Percentiles rank a stretch among this genome's conserved stretches.
phyloP scores from a whole-genome alignment of 2,888 invertebrate species.

The Oscheius myriophilus region DNA sequence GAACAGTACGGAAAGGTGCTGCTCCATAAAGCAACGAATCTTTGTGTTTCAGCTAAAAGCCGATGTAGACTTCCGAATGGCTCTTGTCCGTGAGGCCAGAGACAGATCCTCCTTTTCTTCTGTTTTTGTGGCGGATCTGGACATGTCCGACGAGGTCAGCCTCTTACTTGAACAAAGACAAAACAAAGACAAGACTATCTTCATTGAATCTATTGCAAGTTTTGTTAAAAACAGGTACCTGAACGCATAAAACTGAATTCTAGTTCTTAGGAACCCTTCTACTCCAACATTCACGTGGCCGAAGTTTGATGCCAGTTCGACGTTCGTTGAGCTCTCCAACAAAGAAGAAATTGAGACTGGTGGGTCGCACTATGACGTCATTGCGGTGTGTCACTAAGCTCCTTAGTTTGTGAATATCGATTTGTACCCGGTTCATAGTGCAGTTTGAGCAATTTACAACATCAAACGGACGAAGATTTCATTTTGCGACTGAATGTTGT shows the following conservation, averaged over 20 bases:
- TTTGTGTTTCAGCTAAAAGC: conserved; percentile 13
- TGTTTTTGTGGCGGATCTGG: conserved; percentile 6
- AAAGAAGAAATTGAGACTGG: not conserved
- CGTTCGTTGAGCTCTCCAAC: conserved; percentile 1
- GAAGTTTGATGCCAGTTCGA: not conserved
- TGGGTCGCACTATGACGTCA: not conserved
- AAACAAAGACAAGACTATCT: conserved; percentile 5
- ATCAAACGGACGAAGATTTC: too few species aligned
- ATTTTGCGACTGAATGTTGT: too few species aligned
- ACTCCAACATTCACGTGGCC: conserved; percentile 11
- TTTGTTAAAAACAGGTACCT: conserved; percentile 19
- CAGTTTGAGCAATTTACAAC: too few species aligned
- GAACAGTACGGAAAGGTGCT: conserved; percentile 15
- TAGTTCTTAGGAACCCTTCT: conserved; percentile 10
- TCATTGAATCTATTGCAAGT: conserved; percentile 1
- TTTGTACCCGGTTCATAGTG: too few species aligned
- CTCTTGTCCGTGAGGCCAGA: conserved; percentile 1
- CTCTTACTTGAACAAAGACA: conserved; percentile 1
- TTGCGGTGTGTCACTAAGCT: too few species aligned
- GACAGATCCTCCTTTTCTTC: conserved; percentile 4
- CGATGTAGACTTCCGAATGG: conserved; percentile 10
- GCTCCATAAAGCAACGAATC: not conserved
- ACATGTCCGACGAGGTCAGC: conserved; percentile 13
- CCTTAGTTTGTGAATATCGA: too few species aligned
- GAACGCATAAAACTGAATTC: too few species aligned